Base-by-base conservation (phyloP, 1,140 invertebrate species). In the Hesperophylax magnus region DNA sequence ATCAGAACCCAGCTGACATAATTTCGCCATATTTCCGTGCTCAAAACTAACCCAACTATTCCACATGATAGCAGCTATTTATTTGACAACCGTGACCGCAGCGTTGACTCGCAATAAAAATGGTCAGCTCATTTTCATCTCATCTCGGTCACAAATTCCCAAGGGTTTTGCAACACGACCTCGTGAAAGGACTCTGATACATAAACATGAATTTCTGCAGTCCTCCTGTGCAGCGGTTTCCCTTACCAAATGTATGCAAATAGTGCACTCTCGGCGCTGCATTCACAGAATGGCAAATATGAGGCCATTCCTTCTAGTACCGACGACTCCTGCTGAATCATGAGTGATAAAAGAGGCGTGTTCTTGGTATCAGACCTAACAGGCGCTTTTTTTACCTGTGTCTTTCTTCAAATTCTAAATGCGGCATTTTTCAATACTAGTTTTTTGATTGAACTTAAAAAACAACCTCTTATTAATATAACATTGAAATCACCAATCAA, bases 181-280 rank as follows among this genome's bases (percentile, higher is more conserved):
- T 31, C n/a, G n/a, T 67, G 63, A 67, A 67, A 76, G 39, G 18
- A 60, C n/a, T 24, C 39, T 9, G 67, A 79, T 80, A 27, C 79
- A 80, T 80, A 76, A 80, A 80, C 72, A 77, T 67, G 79, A 67
- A 53, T 67, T n/a, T 11, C 39, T 9, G 39, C 6, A 47, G 39
- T 14, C 63, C 63, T 17, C 27, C 31, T 63, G 39, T 47, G 39
- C 31, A 3, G 15, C 34, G 18, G 52, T 56, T n/a, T 63, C 58
- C 18, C 11, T 22, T n/a, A 67, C 34, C 22, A 67, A 77, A 81
- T 78, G 76, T 81, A 81, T 58, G 71, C 54, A 81, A 81, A 81
- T 67, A 81, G 79, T 56, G 63, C 27, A 58, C 47, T 34, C 53
- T 72, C 27, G 74, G 76, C 60, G 76, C 54, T 65, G 76, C 76